phyloP scores from a whole-genome alignment of 2,888 invertebrate species.

The Phanerotoma sp. region DNA sequence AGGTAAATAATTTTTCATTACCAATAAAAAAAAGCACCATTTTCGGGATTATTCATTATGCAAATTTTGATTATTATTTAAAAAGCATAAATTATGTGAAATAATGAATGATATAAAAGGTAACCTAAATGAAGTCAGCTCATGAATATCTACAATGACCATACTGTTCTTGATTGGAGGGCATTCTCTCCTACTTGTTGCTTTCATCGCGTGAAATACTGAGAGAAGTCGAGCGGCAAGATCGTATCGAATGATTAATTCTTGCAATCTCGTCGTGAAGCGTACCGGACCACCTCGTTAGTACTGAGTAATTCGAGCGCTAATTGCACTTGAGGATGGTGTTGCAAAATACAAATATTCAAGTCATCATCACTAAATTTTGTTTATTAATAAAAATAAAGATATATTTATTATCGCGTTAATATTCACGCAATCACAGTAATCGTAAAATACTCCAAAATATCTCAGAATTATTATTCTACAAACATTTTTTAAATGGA shows the following conservation, averaged over 20 bases:
- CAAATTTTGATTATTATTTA: no score
- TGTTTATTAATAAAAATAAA: background rate
- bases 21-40: no score
- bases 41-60: no score
- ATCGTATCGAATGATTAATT: constrained; percentile 54
- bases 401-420: background rate
- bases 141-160: no score
- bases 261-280: constrained; percentile 43
- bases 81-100: background rate
- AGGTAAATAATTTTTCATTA: constrained; percentile 62
- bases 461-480: no score
- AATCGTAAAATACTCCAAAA: no score
- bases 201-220: constrained; percentile 11
- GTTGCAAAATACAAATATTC: background rate
- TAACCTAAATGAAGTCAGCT: no score
- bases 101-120: no score
- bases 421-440: no score
- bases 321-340: constrained; percentile 50
- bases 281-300: constrained; percentile 49
- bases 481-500: no score
- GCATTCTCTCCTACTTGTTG: no score
- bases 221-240: constrained; percentile 35
- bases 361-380: background rate
- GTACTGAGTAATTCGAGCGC: constrained; percentile 55
- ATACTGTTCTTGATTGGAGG: no score